phyloP scores from a whole-genome alignment of 2,113 vertebrate species.

The Thryonomys swinderianus region DNA sequence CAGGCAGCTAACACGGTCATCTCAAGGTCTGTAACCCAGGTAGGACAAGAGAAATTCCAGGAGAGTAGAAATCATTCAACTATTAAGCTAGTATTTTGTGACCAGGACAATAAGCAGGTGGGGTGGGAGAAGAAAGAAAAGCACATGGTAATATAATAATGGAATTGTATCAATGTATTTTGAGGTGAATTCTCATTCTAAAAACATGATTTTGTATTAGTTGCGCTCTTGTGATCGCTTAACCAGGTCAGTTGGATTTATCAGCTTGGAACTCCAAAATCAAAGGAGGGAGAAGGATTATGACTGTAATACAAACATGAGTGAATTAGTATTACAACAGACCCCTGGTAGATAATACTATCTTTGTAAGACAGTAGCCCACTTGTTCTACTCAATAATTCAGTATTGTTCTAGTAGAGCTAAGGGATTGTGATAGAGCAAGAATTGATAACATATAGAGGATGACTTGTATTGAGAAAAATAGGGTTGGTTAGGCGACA shows the following conservation, averaged over 20 bases:
- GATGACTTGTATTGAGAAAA: not conserved
- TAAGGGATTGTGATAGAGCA: not conserved
- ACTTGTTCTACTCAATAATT: not conserved
- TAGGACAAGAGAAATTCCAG: not conserved
- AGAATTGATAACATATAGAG: slow-evolving; percentile 8
- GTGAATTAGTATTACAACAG: not conserved
- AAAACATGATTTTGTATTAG: not conserved
- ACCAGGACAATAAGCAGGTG: not conserved
- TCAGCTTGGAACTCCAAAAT: not conserved
- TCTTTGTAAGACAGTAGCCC: not conserved
- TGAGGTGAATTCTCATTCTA: slow-evolving; percentile 14
- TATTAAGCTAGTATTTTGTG: not conserved
- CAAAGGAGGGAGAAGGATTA: not conserved
- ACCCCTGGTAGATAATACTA: not conserved
- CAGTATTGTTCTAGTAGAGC: not conserved
- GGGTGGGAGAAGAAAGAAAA: not conserved
- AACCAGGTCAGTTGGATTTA: not conserved
- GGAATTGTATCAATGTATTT: not conserved
- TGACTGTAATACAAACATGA: not conserved
- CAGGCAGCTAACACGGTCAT: not conserved
- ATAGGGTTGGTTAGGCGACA: not conserved
- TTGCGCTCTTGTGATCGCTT: not conserved
- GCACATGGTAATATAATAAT: not conserved
- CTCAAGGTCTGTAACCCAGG: not conserved
- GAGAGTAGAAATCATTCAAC: not conserved